Evolutionary conservation across 2,113 vertebrate species (phyloP), one percentile per base, ranked within the genome.

Genomic region (Hemibagrus wyckioides): DNA sequence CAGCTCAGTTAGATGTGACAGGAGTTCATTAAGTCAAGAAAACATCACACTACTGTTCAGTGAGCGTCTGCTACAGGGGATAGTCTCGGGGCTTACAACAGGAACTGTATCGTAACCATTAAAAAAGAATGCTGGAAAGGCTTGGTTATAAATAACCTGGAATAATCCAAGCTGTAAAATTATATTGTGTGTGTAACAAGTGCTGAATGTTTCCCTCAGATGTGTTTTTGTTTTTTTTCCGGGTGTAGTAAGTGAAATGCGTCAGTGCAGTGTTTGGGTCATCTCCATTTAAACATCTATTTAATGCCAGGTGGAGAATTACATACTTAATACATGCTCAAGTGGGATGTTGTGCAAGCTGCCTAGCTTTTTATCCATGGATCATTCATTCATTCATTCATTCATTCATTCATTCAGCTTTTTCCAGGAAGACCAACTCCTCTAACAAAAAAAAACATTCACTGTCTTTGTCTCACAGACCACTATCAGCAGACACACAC

Each of bases 401-500:
- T n/a, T n/a, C n/a, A n/a, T n/a, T n/a, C n/a, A n/a, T 8, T 48
- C 9, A 48, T 48, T 48, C 44, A 75, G 39, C 21, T 44, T 75
- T 23, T 41, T 73, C 69, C 30, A 41, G 67, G 36, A 71, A 39
- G 69, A 2, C 19, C 8, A 11, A 65, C 14, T 30, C 14, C 65
- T 67, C 30, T 17, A 30, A 33, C 39, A 25, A 41, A 59, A 33
- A 23, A 36, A 54, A 48, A 5, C 44, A 36, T 36, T 39, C 19
- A 57, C 39, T 59, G 10, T 59, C 15, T 81, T 57, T 59, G 2
- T 52, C 25, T 90, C 28, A 79, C 30, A 99, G 98, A 97, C 93
- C 98, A 98, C 90, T 99, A 97, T 97, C 98, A 99, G 91, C 98
- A 98, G 92, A 96, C 96, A 75, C 96, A 97, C 90, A 96, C 94